A percentile compares a stretch with the other conserved stretches of the same genome.
phyloP scores from a whole-genome alignment of 1,140 invertebrate genomes.

The Polypedilum pembai region DNA sequence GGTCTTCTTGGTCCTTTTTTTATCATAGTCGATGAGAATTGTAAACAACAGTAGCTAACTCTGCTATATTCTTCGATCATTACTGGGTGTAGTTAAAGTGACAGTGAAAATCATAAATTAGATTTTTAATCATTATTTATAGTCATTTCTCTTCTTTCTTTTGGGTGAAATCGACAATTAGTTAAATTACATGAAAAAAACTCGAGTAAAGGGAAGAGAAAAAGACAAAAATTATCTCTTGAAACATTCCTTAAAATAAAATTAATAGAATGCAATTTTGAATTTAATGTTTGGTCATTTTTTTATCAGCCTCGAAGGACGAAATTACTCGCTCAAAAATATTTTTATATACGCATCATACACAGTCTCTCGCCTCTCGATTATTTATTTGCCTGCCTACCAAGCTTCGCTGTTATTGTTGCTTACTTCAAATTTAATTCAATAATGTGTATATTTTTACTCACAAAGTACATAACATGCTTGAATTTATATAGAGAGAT shows the following conservation, averaged over 20 bases:
- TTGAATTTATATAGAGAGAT: neutral
- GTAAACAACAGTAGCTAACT: too few species aligned
- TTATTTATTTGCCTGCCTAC: neutral
- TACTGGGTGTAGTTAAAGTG: neutral
- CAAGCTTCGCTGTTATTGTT: neutral
- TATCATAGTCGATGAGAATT: neutral
- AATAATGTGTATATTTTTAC: neutral
- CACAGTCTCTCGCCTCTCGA: neutral
- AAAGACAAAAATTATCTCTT: neutral
- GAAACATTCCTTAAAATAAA: neutral
- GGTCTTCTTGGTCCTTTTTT: neutral
- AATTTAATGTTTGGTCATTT: slow-evolving; percentile 8
- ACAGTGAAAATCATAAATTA: neutral
- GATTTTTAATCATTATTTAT: neutral
- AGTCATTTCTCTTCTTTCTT: neutral
- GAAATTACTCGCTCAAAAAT: too few species aligned
- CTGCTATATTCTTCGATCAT: too few species aligned
- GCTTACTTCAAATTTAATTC: neutral
- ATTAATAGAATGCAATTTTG: neutral
- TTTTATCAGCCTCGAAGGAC: neutral
- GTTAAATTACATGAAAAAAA: neutral
- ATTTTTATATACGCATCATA: too few species aligned
- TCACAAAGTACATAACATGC: too few species aligned
- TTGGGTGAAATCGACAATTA: neutral
- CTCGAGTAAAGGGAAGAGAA: too few species aligned